Evolutionary conservation across 2,888 invertebrate genomes (phyloP).

Genomic region (Metopia argyrocephala): DNA sequence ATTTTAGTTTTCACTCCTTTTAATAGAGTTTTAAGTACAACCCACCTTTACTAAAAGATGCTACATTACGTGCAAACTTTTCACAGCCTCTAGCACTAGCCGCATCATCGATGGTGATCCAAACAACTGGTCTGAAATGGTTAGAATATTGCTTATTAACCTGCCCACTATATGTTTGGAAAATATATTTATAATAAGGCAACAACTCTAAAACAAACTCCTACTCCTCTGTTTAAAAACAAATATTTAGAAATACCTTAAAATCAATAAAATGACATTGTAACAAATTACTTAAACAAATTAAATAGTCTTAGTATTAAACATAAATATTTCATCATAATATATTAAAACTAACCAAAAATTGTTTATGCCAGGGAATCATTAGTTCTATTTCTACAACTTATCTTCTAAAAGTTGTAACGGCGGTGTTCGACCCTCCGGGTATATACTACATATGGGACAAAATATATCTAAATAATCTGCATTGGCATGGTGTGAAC

Average conservation of each 20-base stretch:
- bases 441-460: slow-evolving; percentile 80
- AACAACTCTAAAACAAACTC: slow-evolving; percentile 22
- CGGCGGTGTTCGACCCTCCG: slow-evolving; percentile 71
- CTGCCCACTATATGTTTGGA: slow-evolving; percentile 9
- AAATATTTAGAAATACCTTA: too few species aligned
- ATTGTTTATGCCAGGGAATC: too few species aligned
- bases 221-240: slow-evolving; percentile 41
- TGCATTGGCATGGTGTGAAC: slow-evolving; percentile 80
- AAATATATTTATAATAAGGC: slow-evolving; percentile 9
- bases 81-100: slow-evolving; percentile 37
- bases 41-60: slow-evolving; percentile 53
- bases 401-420: slow-evolving; percentile 68
- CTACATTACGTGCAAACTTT: slow-evolving; percentile 49
- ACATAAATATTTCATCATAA: too few species aligned
- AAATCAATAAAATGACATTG: slow-evolving; percentile 25
- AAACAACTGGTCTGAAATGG: slow-evolving; percentile 50
- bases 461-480: slow-evolving; percentile 82
- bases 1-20: slow-evolving; percentile 12
- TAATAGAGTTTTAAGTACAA: slow-evolving; percentile 25
- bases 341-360: neutral
- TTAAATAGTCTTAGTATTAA: too few species aligned
- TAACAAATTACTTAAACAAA: too few species aligned
- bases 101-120: slow-evolving; percentile 53
- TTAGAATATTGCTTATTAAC: slow-evolving; percentile 50
- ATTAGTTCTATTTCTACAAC: too few species aligned